A percentile compares a stretch with the other conserved stretches of the same genome.
Conservation (phyloP, 2,113 vertebrate species). For the Grus americana region DNA sequence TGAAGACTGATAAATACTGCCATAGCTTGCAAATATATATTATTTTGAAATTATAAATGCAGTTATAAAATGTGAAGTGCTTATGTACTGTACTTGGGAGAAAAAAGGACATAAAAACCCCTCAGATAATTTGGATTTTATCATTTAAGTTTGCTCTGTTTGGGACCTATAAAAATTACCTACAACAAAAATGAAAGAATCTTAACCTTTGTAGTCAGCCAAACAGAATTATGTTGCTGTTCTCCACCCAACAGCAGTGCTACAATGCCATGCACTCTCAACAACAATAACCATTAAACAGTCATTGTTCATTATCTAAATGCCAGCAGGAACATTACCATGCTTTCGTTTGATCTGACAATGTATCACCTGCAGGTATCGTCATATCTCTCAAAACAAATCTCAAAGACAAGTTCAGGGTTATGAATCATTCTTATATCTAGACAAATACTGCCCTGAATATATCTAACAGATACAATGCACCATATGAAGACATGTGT, state of each 20-base stretch:
- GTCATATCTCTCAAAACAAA: background rate
- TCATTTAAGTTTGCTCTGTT: background rate
- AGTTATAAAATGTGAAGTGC: background rate
- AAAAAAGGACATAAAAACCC: background rate
- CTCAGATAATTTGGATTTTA: background rate
- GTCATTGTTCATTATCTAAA: background rate
- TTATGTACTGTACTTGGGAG: background rate
- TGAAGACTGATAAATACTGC: background rate
- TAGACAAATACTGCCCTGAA: background rate
- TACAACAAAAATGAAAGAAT: background rate
- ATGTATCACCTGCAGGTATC: background rate
- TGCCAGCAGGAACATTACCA: background rate
- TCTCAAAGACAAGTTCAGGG: background rate
- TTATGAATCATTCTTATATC: background rate
- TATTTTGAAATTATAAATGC: background rate
- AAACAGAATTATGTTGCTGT: rapidly evolving
- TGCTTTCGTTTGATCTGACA: background rate
- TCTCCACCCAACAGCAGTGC: background rate
- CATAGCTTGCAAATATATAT: background rate
- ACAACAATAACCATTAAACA: background rate
- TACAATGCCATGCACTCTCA: background rate
- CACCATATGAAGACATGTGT: background rate
- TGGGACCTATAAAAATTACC: background rate
- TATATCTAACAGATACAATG: background rate
- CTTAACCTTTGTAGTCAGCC: background rate